Conservation (phyloP, 1,140 invertebrate genomes). For the Musca vetustissima region DNA sequence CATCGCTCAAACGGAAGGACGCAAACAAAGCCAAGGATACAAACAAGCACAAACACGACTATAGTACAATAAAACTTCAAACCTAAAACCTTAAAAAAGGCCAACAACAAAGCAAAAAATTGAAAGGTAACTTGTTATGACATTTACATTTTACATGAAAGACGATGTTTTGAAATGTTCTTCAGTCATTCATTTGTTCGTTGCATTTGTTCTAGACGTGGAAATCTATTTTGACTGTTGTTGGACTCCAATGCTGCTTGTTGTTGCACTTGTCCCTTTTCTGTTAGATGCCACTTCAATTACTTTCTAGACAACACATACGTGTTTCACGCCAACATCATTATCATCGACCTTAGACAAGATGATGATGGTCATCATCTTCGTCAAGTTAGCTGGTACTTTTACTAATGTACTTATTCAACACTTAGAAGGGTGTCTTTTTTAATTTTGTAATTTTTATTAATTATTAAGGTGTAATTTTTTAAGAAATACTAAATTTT, state of each 20-base stretch:
- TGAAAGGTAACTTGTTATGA: conserved; percentile 12
- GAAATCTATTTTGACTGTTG: background rate
- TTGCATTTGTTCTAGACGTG: conserved; percentile 11
- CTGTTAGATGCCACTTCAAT: background rate
- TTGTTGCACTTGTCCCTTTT: background rate
- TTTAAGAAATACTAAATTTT: too few relatives aligned
- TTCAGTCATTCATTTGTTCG: background rate
- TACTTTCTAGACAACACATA: conserved; percentile 7
- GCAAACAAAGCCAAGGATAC: conserved; percentile 34
- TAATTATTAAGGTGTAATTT: too few relatives aligned
- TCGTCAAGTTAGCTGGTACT: too few relatives aligned
- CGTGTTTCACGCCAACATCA: background rate
- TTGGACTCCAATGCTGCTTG: background rate
- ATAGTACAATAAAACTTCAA: too few relatives aligned
- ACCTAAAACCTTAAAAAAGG: too few relatives aligned
- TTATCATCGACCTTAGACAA: too few relatives aligned
- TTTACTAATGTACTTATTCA: too few relatives aligned
- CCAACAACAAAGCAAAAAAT: conserved; percentile 16
- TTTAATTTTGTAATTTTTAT: too few relatives aligned
- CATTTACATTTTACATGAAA: conserved; percentile 21
- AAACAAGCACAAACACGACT: too few relatives aligned
- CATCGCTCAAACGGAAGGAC: conserved; percentile 32
- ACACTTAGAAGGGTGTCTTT: too few relatives aligned
- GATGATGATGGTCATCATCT: too few relatives aligned
- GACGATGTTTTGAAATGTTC: background rate